Percentiles rank a stretch among this genome's conserved stretches.
Conservation (phyloP, 92 coral and sea anemone genomes). For the Pocillopora grandis region DNA sequence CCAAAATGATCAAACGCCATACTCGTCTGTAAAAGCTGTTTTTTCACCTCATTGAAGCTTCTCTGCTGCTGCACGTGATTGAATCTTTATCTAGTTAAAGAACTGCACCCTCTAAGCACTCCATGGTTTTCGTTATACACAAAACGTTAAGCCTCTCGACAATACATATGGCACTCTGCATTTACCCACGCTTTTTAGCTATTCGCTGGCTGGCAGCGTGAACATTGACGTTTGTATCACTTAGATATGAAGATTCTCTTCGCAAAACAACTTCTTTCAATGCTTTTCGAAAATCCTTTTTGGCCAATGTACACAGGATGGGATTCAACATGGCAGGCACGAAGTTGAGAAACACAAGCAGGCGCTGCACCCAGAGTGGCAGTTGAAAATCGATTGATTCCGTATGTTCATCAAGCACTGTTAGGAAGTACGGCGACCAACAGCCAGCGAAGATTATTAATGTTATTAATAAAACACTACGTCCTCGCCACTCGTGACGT, state of each 20-base stretch:
- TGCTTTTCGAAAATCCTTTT: slow-evolving; percentile 21
- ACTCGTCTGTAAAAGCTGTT: too few species aligned
- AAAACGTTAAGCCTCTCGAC: too few species aligned
- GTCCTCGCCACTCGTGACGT: slow-evolving; percentile 31
- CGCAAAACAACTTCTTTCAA: background rate
- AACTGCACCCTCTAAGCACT: too few species aligned
- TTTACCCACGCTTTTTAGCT: too few species aligned
- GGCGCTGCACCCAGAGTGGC: slow-evolving; percentile 21
- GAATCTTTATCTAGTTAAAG: too few species aligned
- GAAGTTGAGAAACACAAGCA: slow-evolving; percentile 16
- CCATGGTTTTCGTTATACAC: too few species aligned
- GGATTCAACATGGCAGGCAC: slow-evolving; percentile 23
- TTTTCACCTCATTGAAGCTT: too few species aligned
- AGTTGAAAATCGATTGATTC: background rate
- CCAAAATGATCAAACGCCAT: too few species aligned
- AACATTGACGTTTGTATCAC: background rate
- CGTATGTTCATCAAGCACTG: slow-evolving; percentile 13
- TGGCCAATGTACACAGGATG: slow-evolving; percentile 24
- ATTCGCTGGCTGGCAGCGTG: background rate
- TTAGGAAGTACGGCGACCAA: slow-evolving; percentile 50
- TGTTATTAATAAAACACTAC: slow-evolving; percentile 40
- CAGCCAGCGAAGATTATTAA: slow-evolving; percentile 42
- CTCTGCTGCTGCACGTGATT: too few species aligned
- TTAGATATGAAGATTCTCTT: background rate
- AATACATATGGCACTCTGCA: background rate